Base-by-base conservation (phyloP, 2,888 invertebrate species). In the Embidobia sp. region DNA sequence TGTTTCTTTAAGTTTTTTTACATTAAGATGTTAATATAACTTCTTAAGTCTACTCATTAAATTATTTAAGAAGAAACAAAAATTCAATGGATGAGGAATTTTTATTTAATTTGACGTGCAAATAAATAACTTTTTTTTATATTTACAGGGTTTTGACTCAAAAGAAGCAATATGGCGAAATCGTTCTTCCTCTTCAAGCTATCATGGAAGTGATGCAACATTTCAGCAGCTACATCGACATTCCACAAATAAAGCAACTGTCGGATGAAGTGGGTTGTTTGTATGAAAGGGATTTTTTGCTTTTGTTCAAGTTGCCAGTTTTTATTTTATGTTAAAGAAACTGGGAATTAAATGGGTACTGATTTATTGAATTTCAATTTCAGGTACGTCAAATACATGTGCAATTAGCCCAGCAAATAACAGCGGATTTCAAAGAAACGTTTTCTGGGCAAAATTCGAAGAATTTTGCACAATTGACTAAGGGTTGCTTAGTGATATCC, bases 171-270 rank as follows among this genome's bases (percentile, higher is more conserved):
- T 99, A 99, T 88, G 96, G 96, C 27, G 98, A 99, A 89, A 95
- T 98, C 51, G 94, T 97, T 7, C 93, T 97, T 88, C 96, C 98
- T 0, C 91, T 99, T 75, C 98, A 99, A 90, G 99, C 98, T 7
- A 97, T 99, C 8, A 95, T 96, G 84, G 96, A 98, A 92, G 99
- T 99, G 0, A 93, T 99, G 89, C 95, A 97, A 78, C 97, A 99
- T 90, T 98, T 99, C 88, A 94, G 96, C 82, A 93, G 93, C 81
- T 99, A 98, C 89, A 94, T 94, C 78, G 95, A 96, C 86, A 98
- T 99, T 86, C 95, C 96, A 8, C 97, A 98, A 90, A 95, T 99
- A 73, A 94, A 94, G 88, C 94, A 94, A 83, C 91, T 98, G 53
- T 94, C 97, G 0, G 95, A 96, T 81, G 93, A 95, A 90, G 93